These are phyloP conservation scores for Rallus crepitans DNA, from an alignment of 2,797 vertebrate species.

Conservation along the genomic window DNA sequence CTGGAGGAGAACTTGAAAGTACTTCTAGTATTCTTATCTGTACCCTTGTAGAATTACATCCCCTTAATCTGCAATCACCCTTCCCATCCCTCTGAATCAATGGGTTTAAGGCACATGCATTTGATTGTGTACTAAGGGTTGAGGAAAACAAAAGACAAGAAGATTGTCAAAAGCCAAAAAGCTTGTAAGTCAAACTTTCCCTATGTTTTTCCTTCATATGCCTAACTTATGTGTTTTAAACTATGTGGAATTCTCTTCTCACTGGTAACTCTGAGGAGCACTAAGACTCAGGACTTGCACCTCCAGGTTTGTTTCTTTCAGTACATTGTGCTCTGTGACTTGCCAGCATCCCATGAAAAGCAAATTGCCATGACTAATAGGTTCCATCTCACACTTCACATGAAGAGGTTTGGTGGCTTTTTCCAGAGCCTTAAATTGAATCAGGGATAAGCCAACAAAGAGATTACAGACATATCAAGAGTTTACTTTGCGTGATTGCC, in stretches of 20 bases:
- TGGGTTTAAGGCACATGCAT: not conserved
- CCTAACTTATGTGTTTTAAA: not conserved
- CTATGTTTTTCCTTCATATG: not conserved
- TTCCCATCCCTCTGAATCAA: not conserved
- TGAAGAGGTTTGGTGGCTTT: slow-evolving; percentile 66
- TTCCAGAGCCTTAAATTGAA: slow-evolving; percentile 68
- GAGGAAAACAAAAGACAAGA: not conserved
- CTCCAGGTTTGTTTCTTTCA: not conserved
- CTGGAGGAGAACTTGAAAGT: not conserved
- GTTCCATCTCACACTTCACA: slow-evolving; percentile 46
- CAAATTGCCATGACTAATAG: slow-evolving; percentile 54
- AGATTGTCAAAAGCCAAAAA: not conserved
- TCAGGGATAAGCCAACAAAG: slow-evolving; percentile 63
- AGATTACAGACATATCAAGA: slow-evolving; percentile 69
- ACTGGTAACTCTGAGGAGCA: not conserved
- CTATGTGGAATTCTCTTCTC: not conserved
- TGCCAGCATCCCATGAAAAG: not conserved
- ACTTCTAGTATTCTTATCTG: not conserved
- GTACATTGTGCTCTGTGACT: not conserved
- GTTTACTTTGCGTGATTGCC: slow-evolving; percentile 75
- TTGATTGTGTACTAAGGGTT: not conserved
- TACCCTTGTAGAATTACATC: not conserved
- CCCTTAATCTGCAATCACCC: not conserved
- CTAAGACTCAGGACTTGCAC: not conserved
- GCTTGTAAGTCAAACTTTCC: not conserved